Base-by-base conservation (phyloP, 1,140 invertebrate genomes). In the Babylonia areolata region DNA sequence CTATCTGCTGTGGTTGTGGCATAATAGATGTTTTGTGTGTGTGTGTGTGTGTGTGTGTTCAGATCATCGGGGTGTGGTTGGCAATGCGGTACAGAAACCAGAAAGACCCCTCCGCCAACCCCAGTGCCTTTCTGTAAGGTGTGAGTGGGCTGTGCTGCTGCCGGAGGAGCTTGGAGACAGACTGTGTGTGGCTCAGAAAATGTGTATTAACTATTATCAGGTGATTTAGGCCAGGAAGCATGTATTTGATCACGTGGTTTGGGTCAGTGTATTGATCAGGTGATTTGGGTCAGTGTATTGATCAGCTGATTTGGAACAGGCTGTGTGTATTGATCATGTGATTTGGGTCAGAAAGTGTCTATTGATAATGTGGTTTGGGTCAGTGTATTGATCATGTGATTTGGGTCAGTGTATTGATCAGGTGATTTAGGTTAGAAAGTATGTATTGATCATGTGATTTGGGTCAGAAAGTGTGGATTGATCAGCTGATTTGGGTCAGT, bases 1-100 rank as follows among this genome's bases (percentile, higher is more conserved):
- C n/a, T n/a, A n/a, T n/a, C n/a, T n/a, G n/a, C n/a, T n/a, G n/a
- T n/a, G n/a, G n/a, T n/a, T n/a, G n/a, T n/a, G n/a, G n/a, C n/a
- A n/a, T n/a, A n/a, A n/a, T n/a, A n/a, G n/a, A n/a, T n/a, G n/a
- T n/a, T 15, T 46, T 46, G 42, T 46, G 42, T 46, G 42, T 46
- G 46, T 51, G 46, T 51, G 46, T 51, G 46, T 51, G 0, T 51
- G 0, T 51, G 46, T 51, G 46, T 51, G 46, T 51, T 51, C 91
- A 99, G 98, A 98, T 99, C 95, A 96, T 99, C 95, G 98, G 98
- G 95, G 97, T 99, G 88, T 98, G 97, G 97, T 96, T 99, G 95
- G 98, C 98, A 88, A 96, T 98, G 92, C 96, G 98, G 88, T 99
- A 98, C 96, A 96, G 98, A 95, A 99, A 99, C 95, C 97, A 98